Conservation (phyloP, 2,113 vertebrate species). For the Ahaetulla prasina region DNA sequence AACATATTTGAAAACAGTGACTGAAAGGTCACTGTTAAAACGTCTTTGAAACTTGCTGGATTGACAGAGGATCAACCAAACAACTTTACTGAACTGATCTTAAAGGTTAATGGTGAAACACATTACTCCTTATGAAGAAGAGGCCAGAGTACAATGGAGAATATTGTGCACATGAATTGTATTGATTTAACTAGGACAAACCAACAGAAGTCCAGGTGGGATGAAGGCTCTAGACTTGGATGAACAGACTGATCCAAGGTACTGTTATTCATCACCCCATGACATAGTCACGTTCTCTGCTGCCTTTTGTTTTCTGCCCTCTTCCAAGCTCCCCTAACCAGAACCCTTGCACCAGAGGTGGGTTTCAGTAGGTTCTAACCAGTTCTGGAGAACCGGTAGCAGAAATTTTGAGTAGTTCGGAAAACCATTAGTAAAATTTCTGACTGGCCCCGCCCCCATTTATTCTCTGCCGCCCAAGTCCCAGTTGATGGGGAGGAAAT, state of each 20-base stretch:
- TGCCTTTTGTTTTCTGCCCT: not conserved
- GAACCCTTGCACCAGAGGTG: not conserved
- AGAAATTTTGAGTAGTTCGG: too few species aligned
- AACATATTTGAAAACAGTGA: not conserved
- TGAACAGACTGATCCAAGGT: not conserved
- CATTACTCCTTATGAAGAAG: not conserved
- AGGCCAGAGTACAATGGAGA: not conserved
- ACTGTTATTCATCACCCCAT: too few species aligned
- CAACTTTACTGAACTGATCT: not conserved
- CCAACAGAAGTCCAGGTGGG: too few species aligned
- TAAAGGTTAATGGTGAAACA: not conserved
- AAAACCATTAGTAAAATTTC: too few species aligned
- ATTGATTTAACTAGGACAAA: not conserved
- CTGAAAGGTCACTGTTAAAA: not conserved
- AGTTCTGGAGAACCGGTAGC: too few species aligned
- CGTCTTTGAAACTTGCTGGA: not conserved
- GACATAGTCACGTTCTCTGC: not conserved
- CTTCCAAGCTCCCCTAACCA: too few species aligned
- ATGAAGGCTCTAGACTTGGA: too few species aligned
- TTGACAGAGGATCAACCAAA: not conserved
- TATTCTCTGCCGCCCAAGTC: too few species aligned
- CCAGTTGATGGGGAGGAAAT: too few species aligned
- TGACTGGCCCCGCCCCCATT: too few species aligned
- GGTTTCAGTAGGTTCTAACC: too few species aligned
- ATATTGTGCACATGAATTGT: not conserved